phyloP scores from a whole-genome alignment of 2,797 vertebrate species.

The Gouania willdenowi region DNA sequence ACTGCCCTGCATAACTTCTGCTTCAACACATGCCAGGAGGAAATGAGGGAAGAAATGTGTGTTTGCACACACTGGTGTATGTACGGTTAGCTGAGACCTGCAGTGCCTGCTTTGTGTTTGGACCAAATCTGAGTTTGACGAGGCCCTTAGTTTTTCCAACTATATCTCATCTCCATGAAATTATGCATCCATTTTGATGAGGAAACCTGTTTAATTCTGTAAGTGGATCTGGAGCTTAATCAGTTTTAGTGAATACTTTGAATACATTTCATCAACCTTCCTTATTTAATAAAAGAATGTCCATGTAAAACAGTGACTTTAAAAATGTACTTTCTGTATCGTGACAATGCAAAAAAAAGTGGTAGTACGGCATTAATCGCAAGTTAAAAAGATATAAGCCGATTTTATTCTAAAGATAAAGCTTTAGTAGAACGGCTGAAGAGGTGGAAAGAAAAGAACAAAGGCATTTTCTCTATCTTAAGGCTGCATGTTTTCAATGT shows the following conservation, averaged over 20 bases:
- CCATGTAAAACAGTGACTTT: too few species aligned
- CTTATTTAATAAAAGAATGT: too few species aligned
- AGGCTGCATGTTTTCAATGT: too few species aligned
- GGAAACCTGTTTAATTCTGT: conserved; percentile 19
- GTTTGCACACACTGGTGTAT: conserved; percentile 39
- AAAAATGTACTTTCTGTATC: conserved; percentile 13
- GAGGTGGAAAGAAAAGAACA: too few species aligned
- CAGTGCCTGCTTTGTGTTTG: conserved; percentile 30
- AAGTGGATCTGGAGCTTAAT: conserved; percentile 12
- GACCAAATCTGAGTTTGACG: conserved; percentile 15
- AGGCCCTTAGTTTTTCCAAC: conserved; percentile 30
- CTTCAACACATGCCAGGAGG: conserved; percentile 44
- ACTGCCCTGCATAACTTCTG: conserved; percentile 54
- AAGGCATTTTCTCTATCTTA: too few species aligned
- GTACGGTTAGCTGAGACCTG: conserved; percentile 26
- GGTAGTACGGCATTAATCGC: too few species aligned
- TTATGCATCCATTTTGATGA: conserved; percentile 63
- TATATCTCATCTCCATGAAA: conserved; percentile 56
- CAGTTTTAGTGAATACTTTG: conserved; percentile 3
- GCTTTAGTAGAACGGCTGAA: too few species aligned
- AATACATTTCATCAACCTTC: too few species aligned
- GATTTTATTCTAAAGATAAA: too few species aligned
- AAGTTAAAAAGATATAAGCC: too few species aligned
- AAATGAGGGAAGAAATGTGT: conserved; percentile 33
- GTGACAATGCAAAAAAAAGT: too few species aligned